Conservation (phyloP, 2,888 invertebrate genomes). For the Agapostemon virescens region DNA sequence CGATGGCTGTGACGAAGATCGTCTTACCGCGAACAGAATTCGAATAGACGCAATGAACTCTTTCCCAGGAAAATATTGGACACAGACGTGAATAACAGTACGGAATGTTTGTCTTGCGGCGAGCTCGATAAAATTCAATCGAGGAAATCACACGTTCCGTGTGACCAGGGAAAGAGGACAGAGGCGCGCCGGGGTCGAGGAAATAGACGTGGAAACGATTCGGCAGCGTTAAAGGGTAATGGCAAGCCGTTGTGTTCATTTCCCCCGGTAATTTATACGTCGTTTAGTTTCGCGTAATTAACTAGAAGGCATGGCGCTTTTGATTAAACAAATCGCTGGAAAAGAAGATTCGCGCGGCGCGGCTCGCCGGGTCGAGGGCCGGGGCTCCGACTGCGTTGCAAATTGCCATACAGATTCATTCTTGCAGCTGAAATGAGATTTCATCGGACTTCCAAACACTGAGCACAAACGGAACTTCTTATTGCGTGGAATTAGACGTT, state of each 20-base stretch:
- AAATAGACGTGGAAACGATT: not conserved
- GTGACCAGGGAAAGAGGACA: not conserved
- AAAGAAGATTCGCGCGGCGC: conserved; percentile 7
- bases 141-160: conserved; percentile 15
- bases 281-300: conserved; percentile 20
- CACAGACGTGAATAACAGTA: conserved; percentile 14
- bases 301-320: conserved; percentile 15
- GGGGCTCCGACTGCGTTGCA: conserved; percentile 16
- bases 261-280: not conserved
- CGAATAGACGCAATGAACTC: not conserved
- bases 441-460: conserved; percentile 25
- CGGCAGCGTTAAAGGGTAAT: not conserved
- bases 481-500: conserved; percentile 22
- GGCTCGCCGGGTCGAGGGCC: not conserved
- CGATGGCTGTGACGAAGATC: not conserved
- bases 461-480: not conserved
- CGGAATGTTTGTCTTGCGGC: conserved; percentile 16
- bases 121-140: conserved; percentile 19
- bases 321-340: conserved; percentile 26
- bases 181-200: not conserved
- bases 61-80: conserved; percentile 11
- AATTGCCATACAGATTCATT: conserved; percentile 41
- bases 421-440: conserved; percentile 31
- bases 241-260: not conserved
- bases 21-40: not conserved